A percentile compares a stretch with the other conserved stretches of the same genome.
These are phyloP conservation scores for Poecilia wingei DNA, from an alignment of 2,797 vertebrate genomes.

Conservation along the genomic window DNA sequence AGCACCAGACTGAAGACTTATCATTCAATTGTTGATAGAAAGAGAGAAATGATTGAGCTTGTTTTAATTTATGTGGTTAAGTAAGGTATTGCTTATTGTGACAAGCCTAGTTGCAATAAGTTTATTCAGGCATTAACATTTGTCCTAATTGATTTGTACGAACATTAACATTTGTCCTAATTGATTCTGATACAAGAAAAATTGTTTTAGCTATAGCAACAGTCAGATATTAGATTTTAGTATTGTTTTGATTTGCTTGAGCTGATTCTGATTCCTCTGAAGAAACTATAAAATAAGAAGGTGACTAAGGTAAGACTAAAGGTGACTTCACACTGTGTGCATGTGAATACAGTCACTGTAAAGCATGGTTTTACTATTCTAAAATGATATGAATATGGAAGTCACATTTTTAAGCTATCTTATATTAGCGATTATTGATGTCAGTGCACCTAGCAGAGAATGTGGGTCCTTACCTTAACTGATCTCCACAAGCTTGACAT, in stretches of 20 bases:
- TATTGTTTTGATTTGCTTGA: not conserved
- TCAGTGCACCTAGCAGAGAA: not conserved
- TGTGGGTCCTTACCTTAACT: not conserved
- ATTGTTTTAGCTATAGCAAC: not conserved
- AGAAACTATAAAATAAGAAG: not conserved
- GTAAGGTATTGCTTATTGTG: not conserved
- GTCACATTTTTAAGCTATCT: not conserved
- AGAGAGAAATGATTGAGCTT: no score
- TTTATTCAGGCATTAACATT: not conserved
- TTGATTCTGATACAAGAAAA: not conserved
- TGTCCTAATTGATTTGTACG: not conserved
- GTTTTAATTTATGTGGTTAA: no score
- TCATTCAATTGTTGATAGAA: no score
- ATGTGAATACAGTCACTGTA: not conserved
- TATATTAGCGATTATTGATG: not conserved
- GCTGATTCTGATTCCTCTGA: not conserved
- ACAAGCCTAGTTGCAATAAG: no score
- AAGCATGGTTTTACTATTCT: not conserved
- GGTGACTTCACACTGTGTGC: not conserved
- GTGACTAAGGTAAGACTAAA: not conserved
- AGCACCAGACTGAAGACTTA: no score
- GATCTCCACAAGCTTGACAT: not conserved
- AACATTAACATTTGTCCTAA: not conserved
- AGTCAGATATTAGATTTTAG: not conserved
- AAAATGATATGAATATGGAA: not conserved